Percentiles rank a stretch among this genome's conserved stretches.
Evolutionary conservation across 2,797 vertebrate genomes (phyloP).

Genomic region (Tiaroga cobitis): DNA sequence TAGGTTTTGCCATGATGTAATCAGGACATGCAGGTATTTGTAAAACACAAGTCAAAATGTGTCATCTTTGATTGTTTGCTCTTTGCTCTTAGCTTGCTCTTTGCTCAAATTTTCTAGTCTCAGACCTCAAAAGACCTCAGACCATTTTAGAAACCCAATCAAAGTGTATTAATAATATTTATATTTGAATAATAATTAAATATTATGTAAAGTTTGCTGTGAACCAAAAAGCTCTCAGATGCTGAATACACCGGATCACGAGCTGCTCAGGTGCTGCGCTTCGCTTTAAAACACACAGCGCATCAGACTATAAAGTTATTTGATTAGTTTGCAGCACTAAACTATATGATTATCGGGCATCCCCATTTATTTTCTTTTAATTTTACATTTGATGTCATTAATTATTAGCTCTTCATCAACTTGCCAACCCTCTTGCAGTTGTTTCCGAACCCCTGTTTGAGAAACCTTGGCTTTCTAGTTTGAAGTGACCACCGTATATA

Average conservation of each 20-base stretch:
- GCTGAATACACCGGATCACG: neutral
- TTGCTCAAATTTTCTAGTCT: neutral
- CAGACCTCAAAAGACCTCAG: neutral
- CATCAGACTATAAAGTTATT: neutral
- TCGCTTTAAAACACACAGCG: no score
- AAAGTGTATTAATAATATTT: neutral
- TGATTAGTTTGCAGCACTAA: neutral
- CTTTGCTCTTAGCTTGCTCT: no score
- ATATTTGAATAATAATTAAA: neutral
- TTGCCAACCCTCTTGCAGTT: neutral
- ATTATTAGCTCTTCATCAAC: neutral
- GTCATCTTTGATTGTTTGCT: slow-evolving; percentile 9
- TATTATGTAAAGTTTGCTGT: neutral
- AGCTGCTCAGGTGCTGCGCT: no score
- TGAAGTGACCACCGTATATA: neutral
- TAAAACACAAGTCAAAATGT: slow-evolving; percentile 39
- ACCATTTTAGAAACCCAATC: neutral
- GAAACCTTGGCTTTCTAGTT: neutral
- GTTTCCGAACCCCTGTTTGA: neutral
- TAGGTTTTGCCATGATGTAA: slow-evolving; percentile 58
- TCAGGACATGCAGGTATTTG: slow-evolving; percentile 57
- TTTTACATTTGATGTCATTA: neutral
- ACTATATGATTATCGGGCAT: neutral
- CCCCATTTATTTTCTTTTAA: neutral
- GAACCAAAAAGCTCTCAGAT: neutral